Percentiles rank a stretch among this genome's conserved stretches.
Conservation (phyloP, 1,140 invertebrate species). For the Hetaerina americana region DNA sequence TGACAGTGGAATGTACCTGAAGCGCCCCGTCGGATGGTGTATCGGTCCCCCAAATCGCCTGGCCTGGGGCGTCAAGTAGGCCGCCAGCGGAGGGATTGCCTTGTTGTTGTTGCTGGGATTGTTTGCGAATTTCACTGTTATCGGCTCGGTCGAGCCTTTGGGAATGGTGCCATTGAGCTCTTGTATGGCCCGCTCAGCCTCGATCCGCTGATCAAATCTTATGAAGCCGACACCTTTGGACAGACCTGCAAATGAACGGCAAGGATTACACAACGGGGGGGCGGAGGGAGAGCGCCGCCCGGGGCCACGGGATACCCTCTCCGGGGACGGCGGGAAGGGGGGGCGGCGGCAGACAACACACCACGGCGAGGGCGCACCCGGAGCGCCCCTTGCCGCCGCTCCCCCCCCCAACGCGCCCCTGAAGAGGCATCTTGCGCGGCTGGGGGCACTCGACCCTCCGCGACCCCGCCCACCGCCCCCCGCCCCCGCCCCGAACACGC, state of each 20-base stretch:
- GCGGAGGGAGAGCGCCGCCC: not conserved
- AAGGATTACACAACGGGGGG: not conserved
- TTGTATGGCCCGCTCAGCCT: constrained; percentile 95
- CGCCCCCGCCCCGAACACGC: not conserved
- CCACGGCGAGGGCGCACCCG: not conserved
- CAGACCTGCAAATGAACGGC: constrained; percentile 48
- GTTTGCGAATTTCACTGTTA: constrained; percentile 99
- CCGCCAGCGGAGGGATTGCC: constrained; percentile 78
- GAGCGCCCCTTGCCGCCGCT: not conserved
- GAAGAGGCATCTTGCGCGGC: not conserved
- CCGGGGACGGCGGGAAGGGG: not conserved
- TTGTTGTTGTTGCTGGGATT: constrained; percentile 89
- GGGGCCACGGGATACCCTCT: not conserved
- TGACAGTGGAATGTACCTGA: constrained; percentile 70
- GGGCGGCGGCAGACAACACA: not conserved
- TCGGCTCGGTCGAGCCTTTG: constrained; percentile 89
- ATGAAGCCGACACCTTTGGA: constrained; percentile 99
- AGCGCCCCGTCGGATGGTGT: constrained; percentile 80
- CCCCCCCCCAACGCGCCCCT: not conserved
- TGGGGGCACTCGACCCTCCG: not conserved
- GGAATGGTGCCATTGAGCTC: constrained; percentile 95
- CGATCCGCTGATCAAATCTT: constrained; percentile 92
- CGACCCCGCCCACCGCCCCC: not conserved
- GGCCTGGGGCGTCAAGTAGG: constrained; percentile 74
- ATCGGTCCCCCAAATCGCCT: constrained; percentile 83